Evolutionary conservation across 2,888 invertebrate genomes (phyloP), one percentile per base, ranked within the genome.

Genomic region (Drosophila emarginata): DNA sequence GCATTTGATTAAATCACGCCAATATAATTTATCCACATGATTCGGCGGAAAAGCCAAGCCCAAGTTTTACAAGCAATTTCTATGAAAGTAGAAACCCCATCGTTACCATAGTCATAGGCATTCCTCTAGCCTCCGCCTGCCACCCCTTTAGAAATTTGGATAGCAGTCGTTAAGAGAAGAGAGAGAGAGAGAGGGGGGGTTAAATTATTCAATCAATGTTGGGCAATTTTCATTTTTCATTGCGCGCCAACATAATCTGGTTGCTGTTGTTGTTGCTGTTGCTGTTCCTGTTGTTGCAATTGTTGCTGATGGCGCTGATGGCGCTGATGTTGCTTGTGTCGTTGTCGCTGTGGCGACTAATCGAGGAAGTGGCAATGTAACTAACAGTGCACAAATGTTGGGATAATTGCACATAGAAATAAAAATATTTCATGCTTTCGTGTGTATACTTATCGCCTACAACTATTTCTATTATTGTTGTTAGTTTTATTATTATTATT

Each of bases 131-230:
- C n/a, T n/a, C n/a, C n/a, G n/a, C n/a, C n/a, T n/a, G 9, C 9
- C 40, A 15, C 40, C 40, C 26, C 23, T 52, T 14, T n/a, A 37
- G 37, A 37, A 37, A 37, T 12, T 37, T 4, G 2, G 18, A 4
- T 45, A 9, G 45, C 2, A 2, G 9, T 5, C 4, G 18, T 7
- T 18, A 18, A 7, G 14, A 14, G 39, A 15, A 7, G 15, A 2
- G 15, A 7, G 40, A 40, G 7, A 7, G 40, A 9, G 18, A 18
- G 53, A 14, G 28, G 36, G 59, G 52, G 66, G 67, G 64, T 57
- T 62, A 87, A 76, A 83, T 82, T 82, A 88, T 88, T 78, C 86
- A 83, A 88, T 86, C 86, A 88, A 72, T 80, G 88, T 83, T 85
- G 74, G 56, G 74, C 72, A 86, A 83, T 74, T 77, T 76, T 66